phyloP scores from a whole-genome alignment of 2,797 vertebrate genomes.

The Odontamblyopus rebecca region DNA sequence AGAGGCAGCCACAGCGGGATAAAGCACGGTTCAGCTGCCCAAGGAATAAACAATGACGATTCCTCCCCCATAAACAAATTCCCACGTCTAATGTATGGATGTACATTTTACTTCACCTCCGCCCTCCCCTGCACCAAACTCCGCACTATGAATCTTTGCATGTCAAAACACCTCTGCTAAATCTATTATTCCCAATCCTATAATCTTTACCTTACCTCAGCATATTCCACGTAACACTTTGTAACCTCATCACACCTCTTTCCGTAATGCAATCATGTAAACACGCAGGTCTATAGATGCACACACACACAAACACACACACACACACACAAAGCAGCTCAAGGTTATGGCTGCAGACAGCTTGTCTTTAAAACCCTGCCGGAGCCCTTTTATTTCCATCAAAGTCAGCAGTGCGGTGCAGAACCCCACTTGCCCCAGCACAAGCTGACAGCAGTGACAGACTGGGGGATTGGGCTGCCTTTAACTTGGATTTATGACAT shows the following conservation, averaged over 20 bases:
- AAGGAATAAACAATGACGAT: constrained; percentile 52
- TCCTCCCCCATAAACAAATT: constrained; percentile 16
- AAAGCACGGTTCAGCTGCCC: constrained; percentile 51
- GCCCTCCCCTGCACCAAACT: constrained; percentile 5
- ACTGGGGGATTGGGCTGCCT: constrained; percentile 36
- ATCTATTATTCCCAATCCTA: constrained; percentile 1
- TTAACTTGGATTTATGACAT: constrained; percentile 29
- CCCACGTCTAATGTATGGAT: constrained; percentile 35
- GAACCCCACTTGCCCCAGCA: constrained; percentile 25
- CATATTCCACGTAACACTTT: constrained; percentile 54
- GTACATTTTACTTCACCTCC: constrained; percentile 23
- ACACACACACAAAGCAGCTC: constrained; percentile 43
- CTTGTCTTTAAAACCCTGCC: constrained; percentile 79
- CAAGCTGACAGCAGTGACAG: constrained; percentile 51
- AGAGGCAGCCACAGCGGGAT: constrained; percentile 34
- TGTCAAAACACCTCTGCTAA: constrained; percentile 27
- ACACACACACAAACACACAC: no score
- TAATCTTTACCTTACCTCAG: constrained; percentile 43
- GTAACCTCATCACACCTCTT: constrained; percentile 43
- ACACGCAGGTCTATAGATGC: no score
- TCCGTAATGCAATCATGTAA: no score
- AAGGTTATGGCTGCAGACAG: constrained; percentile 74
- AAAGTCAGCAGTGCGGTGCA: constrained; percentile 64
- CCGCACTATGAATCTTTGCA: constrained; percentile 16
- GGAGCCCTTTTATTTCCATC: constrained; percentile 71